Evolutionary conservation across 2,888 invertebrate genomes (phyloP), one percentile per base, ranked within the genome.

Genomic region (Lithophane ornitopus): DNA sequence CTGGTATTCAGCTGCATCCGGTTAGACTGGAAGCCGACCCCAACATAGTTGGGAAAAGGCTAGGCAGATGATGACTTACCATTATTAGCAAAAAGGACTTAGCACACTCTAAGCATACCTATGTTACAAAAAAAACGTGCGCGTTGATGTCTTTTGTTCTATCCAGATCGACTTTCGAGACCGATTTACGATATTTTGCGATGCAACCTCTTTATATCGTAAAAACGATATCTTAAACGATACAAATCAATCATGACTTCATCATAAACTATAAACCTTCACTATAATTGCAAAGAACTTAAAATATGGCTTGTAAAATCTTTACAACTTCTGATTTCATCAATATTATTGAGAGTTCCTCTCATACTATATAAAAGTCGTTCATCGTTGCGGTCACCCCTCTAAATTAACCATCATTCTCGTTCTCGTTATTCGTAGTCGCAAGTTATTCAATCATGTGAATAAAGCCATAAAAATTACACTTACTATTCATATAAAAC

Each of bases 101-200:
- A n/a, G n/a, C n/a, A n/a, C n/a, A n/a, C n/a, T n/a, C n/a, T n/a
- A n/a, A n/a, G n/a, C 34, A 2, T 34, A 34, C 34, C 2, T 34
- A 34, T 34, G 41, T 9, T 9, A 41, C 41, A 9, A 9, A 41
- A 41, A 41, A 41, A 44, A 19, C 8, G 16, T 49, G n/a, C 52
- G 65, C 74, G 75, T 75, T 66, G 39, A 75, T 75, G 74, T 74
- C 66, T 75, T 75, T 74, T 75, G 46, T 66, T 66, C 56, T 66
- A 41, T 2, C 1, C 3, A 16, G 1, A 26, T 0, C 4, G 16
- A 52, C n/a, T 19, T 26, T 11, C 1, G 8, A 0, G n/a, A 19
- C 2, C 16, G 6, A 28, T 7, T 2, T 41, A 8, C 7, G 16
- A 67, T 52, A 6, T 6, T 49, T n/a, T n/a, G 4, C 4, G 22